These are phyloP conservation scores for Galemys pyrenaicus DNA, from an alignment of 2,113 vertebrate species.

Conservation along the genomic window DNA sequence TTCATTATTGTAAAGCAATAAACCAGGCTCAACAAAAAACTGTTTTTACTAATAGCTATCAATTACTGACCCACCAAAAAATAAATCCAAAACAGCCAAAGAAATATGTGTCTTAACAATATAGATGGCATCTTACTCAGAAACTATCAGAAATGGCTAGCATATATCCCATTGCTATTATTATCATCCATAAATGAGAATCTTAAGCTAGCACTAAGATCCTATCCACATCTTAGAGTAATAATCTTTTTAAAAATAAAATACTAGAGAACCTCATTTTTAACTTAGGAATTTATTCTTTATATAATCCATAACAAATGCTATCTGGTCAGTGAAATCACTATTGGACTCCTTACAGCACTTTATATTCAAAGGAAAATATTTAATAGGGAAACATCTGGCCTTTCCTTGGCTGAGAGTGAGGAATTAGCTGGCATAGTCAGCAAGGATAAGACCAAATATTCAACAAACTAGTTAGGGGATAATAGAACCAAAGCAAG, in stretches of 20 bases:
- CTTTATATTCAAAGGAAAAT: not conserved
- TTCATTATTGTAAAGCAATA: constrained; percentile 67
- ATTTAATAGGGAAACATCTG: not conserved
- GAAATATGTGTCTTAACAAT: constrained; percentile 16
- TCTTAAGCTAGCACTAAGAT: constrained; percentile 18
- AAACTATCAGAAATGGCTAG: constrained; percentile 15
- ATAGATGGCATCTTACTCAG: constrained; percentile 41
- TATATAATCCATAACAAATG: not conserved
- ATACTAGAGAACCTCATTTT: not conserved
- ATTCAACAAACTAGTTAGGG: not conserved
- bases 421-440: not conserved
- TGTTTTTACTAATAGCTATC: constrained; percentile 48
- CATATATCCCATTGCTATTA: not conserved
- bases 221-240: not conserved
- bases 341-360: not conserved
- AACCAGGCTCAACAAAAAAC: constrained; percentile 51
- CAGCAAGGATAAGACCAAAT: not conserved
- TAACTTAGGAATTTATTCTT: not conserved
- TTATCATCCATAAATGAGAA: not conserved
- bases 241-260: not conserved
- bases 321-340: not conserved
- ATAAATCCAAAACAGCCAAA: constrained; percentile 46
- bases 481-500: not conserved
- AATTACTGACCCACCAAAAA: constrained; percentile 43
- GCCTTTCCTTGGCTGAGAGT: not conserved